Conservation (phyloP, 2,888 invertebrate species). For the Elysia crispata region DNA sequence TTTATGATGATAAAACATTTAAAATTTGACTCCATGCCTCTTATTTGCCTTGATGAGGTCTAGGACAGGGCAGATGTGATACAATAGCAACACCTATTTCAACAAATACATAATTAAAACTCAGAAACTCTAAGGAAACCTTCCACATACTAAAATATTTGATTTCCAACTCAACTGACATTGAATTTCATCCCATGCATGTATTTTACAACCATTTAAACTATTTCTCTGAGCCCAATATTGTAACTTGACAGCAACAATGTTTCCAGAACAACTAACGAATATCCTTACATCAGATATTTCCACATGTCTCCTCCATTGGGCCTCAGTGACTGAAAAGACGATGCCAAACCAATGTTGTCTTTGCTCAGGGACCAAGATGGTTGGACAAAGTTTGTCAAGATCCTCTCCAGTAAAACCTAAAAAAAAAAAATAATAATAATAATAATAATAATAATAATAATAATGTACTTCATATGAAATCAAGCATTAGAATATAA, state of each 20-base stretch:
- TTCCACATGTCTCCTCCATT: slow-evolving; percentile 46
- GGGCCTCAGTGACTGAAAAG: slow-evolving; percentile 26
- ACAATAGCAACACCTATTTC: no score
- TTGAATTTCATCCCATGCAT: neutral
- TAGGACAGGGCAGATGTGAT: no score
- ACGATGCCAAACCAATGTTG: slow-evolving; percentile 29
- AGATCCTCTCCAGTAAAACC: slow-evolving; percentile 45
- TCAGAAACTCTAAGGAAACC: no score
- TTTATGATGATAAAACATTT: no score
- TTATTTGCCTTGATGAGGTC: no score
- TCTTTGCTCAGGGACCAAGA: neutral
- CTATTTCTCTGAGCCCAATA: no score
- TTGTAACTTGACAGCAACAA: no score
- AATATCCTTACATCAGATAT: slow-evolving; percentile 34
- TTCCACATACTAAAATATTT: no score
- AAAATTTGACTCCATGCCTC: no score
- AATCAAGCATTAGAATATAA: no score
- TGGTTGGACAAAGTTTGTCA: slow-evolving; percentile 12
- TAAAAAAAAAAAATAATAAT: neutral
- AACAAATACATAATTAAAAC: neutral
- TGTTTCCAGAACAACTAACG: neutral
- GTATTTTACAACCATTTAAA: neutral
- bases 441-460: no score
- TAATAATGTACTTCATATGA: no score
- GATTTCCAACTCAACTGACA: neutral